Evolutionary conservation across 2,113 vertebrate species (phyloP).

Genomic region (Chauna torquata): DNA sequence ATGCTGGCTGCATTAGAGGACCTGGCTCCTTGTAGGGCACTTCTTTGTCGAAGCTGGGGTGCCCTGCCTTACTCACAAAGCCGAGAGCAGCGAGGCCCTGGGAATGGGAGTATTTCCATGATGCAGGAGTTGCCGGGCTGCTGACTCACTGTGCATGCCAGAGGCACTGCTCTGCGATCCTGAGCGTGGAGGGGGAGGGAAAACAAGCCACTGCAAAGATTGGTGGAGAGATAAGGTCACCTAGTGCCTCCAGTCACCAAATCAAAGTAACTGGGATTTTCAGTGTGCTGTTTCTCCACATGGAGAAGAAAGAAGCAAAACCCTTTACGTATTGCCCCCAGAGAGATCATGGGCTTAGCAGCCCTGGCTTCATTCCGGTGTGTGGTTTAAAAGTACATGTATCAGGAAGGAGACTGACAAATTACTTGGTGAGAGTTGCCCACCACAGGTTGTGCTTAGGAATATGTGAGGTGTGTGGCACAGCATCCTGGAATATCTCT

Average conservation of each 20-base stretch:
- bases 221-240: slow-evolving; percentile 68
- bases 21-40: neutral
- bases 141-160: slow-evolving; percentile 50
- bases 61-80: neutral
- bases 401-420: neutral
- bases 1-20: neutral
- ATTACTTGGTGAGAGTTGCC: neutral
- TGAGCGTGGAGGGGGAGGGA: neutral
- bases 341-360: neutral
- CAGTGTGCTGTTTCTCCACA: neutral
- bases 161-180: slow-evolving; percentile 16
- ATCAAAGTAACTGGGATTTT: slow-evolving; percentile 43
- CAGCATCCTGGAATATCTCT: neutral
- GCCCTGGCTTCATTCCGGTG: neutral
- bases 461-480: neutral
- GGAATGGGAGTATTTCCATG: neutral
- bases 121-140: neutral
- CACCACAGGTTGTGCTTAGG: rapidly evolving
- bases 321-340: rapidly evolving
- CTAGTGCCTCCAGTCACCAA: slow-evolving; percentile 52
- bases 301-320: neutral
- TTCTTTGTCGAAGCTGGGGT: neutral
- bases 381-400: neutral
- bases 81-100: neutral
- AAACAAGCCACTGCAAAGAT: neutral